Evolutionary conservation across 2,113 vertebrate species (phyloP).

Genomic region (Forbesichthys agassizii): DNA sequence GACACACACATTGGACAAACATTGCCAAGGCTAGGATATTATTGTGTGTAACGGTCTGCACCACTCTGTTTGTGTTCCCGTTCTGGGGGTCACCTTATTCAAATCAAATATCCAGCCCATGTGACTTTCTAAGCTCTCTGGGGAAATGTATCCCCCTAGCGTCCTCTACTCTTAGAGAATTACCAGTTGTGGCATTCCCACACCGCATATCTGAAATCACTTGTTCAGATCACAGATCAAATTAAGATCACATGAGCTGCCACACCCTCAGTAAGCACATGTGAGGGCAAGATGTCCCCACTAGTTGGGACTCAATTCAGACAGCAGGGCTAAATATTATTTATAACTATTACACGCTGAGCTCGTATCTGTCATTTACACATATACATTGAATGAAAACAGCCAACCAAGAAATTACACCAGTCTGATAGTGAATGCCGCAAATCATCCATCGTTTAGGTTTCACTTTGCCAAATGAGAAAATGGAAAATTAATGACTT

Average conservation of each 20-base stretch:
- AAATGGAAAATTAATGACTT: background rate
- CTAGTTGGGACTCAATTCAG: background rate
- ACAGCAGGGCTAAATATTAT: constrained; percentile 4
- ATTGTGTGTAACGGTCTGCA: too few relatives aligned
- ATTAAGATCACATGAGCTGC: constrained; percentile 50
- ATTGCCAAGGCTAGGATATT: too few relatives aligned
- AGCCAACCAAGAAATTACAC: background rate
- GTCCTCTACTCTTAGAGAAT: constrained; percentile 46
- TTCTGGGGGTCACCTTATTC: constrained; percentile 14
- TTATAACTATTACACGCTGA: too few relatives aligned
- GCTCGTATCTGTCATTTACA: too few relatives aligned
- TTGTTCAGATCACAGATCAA: constrained; percentile 31
- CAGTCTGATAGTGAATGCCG: background rate
- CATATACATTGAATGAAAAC: background rate
- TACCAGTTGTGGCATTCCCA: constrained; percentile 43
- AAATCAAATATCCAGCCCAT: constrained; percentile 50
- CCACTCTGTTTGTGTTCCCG: too few relatives aligned
- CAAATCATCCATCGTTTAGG: background rate
- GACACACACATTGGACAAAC: background rate
- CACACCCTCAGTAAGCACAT: constrained; percentile 50
- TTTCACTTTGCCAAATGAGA: background rate
- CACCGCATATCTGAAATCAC: constrained; percentile 29
- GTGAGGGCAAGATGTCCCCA: constrained; percentile 36
- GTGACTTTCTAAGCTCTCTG: constrained; percentile 51
- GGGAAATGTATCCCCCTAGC: constrained; percentile 36